Conservation (phyloP, 2,113 vertebrate genomes). For the Columba livia region DNA sequence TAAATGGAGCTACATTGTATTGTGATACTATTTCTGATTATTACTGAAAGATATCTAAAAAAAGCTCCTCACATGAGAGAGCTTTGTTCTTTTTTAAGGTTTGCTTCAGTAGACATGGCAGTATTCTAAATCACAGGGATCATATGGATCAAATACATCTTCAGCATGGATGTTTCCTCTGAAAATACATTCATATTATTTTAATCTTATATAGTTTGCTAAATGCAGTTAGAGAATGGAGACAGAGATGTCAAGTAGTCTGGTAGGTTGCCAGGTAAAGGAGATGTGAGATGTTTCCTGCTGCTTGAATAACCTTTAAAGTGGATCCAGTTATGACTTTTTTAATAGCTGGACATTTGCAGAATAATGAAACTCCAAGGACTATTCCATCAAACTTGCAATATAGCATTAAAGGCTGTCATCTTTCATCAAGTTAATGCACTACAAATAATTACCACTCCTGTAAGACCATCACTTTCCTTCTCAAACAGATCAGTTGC, state of each 20-base stretch:
- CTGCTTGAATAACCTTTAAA: neutral
- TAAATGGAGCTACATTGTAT: constrained; percentile 23
- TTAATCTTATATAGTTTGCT: neutral
- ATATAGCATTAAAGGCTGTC: neutral
- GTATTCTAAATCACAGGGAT: neutral
- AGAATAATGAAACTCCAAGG: neutral
- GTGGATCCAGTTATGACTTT: neutral
- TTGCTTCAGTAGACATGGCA: neutral
- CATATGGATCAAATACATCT: neutral
- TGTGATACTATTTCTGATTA: constrained; percentile 21
- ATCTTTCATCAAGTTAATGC: neutral
- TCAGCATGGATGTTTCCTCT: neutral
- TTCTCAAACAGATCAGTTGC: neutral
- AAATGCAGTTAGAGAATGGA: neutral
- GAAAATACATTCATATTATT: neutral
- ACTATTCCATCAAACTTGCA: neutral
- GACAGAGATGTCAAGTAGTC: neutral
- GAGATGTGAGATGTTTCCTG: neutral
- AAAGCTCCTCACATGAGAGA: neutral
- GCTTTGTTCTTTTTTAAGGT: neutral
- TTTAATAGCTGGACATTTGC: neutral
- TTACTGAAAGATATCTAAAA: neutral
- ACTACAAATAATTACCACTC: neutral
- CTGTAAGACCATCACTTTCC: neutral
- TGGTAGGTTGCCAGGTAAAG: neutral